A percentile compares a stretch with the other conserved stretches of the same genome.
Evolutionary conservation across 2,888 invertebrate species (phyloP).

Genomic region (Thalpophila matura): DNA sequence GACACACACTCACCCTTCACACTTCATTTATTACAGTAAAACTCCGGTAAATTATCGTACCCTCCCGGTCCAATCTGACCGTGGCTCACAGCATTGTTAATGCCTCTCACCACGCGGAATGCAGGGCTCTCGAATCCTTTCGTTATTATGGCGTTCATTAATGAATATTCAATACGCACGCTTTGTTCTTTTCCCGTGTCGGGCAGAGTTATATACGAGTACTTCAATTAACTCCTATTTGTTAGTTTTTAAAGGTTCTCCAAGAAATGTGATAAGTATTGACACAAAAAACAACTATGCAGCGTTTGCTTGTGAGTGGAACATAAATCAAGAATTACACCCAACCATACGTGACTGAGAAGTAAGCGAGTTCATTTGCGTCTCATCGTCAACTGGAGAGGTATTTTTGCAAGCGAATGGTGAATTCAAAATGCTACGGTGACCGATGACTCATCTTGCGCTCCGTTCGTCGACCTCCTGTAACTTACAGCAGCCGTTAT

Average conservation of each 20-base stretch:
- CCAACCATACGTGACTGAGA: conserved; percentile 69
- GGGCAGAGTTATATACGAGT: conserved; percentile 59
- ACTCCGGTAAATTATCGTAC: conserved; percentile 70
- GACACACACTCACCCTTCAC: conserved; percentile 53
- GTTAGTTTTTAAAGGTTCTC: conserved; percentile 54
- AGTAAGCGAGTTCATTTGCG: conserved; percentile 69
- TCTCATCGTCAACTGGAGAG: conserved; percentile 56
- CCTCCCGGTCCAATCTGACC: conserved; percentile 65
- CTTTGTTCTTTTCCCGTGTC: conserved; percentile 68
- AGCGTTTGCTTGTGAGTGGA: conserved; percentile 62
- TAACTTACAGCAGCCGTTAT: conserved; percentile 76
- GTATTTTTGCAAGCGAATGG: conserved; percentile 61
- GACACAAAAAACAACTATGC: conserved; percentile 58
- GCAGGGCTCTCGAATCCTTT: conserved; percentile 71
- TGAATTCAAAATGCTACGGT: conserved; percentile 71
- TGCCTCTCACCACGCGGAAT: conserved; percentile 71
- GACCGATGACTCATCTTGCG: conserved; percentile 81
- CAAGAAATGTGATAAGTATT: conserved; percentile 50
- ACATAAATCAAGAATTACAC: conserved; percentile 66
- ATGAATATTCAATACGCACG: conserved; percentile 74
- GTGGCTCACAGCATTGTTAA: conserved; percentile 69
- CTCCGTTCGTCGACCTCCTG: conserved; percentile 83
- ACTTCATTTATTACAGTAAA: conserved; percentile 63
- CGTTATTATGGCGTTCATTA: conserved; percentile 71
- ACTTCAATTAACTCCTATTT: conserved; percentile 66